Percentiles rank a stretch among this genome's conserved stretches.
These are phyloP conservation scores for Microcebus murinus DNA, from an alignment of 2,113 vertebrate genomes.

Conservation along the genomic window DNA sequence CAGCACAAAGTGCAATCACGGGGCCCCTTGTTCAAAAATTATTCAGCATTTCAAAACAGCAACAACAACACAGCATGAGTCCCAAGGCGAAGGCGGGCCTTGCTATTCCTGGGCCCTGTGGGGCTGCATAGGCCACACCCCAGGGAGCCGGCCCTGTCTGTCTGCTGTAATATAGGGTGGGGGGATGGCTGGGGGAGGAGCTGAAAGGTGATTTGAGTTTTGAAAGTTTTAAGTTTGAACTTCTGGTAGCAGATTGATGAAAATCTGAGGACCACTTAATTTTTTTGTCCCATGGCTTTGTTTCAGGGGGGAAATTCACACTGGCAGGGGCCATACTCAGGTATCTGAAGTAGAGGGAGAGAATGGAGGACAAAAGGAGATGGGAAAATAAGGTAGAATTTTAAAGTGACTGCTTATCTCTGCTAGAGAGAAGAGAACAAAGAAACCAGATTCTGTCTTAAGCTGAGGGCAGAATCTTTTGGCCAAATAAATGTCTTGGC, in stretches of 20 bases:
- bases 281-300: background rate
- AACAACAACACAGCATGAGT: accelerated
- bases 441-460: background rate
- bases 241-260: background rate
- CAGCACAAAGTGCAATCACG: accelerated
- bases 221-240: background rate
- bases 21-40: background rate
- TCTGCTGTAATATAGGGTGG: accelerated
- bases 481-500: background rate
- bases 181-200: accelerated
- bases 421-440: too few species aligned
- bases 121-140: too few species aligned
- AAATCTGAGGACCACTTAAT: accelerated
- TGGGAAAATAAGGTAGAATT: background rate
- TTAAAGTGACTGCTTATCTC: background rate
- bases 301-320: background rate
- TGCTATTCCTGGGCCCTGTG: accelerated
- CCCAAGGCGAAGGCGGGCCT: accelerated
- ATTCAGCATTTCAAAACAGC: background rate
- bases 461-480: background rate
- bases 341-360: too few species aligned
- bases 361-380: background rate
- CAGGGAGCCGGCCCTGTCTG: background rate
- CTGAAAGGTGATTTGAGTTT: too few species aligned
- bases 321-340: background rate